A percentile compares a stretch with the other conserved stretches of the same genome.
These are phyloP conservation scores for Athripsodes cinereus DNA, from an alignment of 2,888 invertebrate genomes.

Conservation along the genomic window DNA sequence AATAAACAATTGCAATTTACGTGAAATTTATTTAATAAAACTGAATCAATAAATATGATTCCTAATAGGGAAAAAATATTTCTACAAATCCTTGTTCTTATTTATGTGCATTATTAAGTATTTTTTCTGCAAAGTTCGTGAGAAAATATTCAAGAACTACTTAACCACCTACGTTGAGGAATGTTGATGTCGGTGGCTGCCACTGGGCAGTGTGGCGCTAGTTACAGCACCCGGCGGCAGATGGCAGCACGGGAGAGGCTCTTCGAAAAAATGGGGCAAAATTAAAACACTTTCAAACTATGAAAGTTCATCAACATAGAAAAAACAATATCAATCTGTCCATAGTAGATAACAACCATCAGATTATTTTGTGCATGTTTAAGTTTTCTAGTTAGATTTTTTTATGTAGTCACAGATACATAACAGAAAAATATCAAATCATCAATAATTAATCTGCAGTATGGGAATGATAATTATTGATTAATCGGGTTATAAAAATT, in stretches of 20 bases:
- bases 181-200: slow-evolving; percentile 51
- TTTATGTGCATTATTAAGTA: background rate
- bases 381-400: no score
- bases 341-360: no score
- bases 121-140: slow-evolving; percentile 16
- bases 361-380: no score
- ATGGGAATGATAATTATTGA: no score
- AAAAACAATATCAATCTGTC: no score
- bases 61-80: slow-evolving; percentile 3
- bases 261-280: no score
- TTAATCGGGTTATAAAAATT: no score
- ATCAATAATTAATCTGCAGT: no score
- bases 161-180: slow-evolving; percentile 34
- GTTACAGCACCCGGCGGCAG: background rate
- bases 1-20: slow-evolving; percentile 18
- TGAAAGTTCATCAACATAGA: no score
- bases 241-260: background rate
- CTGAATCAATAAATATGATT: background rate
- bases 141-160: slow-evolving; percentile 26
- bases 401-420: no score
- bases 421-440: no score
- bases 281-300: no score
- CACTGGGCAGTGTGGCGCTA: slow-evolving; percentile 31
- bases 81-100: slow-evolving; percentile 1
- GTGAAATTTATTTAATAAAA: background rate